A percentile compares a stretch with the other conserved stretches of the same genome.
phyloP scores from a whole-genome alignment of 2,113 vertebrate species.

The Acanthochromis polyacanthus region DNA sequence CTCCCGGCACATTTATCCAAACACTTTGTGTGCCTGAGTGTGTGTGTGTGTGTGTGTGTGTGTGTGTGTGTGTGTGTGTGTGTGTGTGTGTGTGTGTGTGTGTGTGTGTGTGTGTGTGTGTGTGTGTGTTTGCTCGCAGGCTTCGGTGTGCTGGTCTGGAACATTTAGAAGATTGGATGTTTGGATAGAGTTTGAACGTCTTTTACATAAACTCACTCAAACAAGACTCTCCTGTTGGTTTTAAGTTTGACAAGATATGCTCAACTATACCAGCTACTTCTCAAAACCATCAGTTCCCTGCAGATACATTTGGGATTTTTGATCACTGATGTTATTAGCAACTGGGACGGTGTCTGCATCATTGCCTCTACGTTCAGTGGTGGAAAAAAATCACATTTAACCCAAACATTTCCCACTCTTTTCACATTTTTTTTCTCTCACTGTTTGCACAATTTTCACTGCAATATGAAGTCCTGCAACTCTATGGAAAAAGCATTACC shows the following conservation, averaged over 20 bases:
- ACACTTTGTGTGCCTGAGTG: conserved; percentile 13
- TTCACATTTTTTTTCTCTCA: too few species aligned
- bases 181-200: neutral
- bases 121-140: conserved; percentile 5
- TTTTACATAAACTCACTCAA: neutral
- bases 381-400: too few species aligned
- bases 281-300: too few species aligned
- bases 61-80: neutral
- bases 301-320: too few species aligned
- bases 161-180: conserved; percentile 3
- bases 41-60: conserved; percentile 1
- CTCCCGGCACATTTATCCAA: conserved; percentile 39
- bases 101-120: neutral
- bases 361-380: too few species aligned
- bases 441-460: too few species aligned
- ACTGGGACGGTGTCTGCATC: too few species aligned
- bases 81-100: neutral
- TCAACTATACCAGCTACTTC: too few species aligned
- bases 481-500: too few species aligned
- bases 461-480: too few species aligned
- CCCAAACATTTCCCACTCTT: too few species aligned
- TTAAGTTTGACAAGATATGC: neutral
- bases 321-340: too few species aligned
- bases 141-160: neutral
- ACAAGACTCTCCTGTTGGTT: neutral